Evolutionary conservation across 92 coral and sea anemone genomes (phyloP).

Genomic region (Zoanthus gigantus): DNA sequence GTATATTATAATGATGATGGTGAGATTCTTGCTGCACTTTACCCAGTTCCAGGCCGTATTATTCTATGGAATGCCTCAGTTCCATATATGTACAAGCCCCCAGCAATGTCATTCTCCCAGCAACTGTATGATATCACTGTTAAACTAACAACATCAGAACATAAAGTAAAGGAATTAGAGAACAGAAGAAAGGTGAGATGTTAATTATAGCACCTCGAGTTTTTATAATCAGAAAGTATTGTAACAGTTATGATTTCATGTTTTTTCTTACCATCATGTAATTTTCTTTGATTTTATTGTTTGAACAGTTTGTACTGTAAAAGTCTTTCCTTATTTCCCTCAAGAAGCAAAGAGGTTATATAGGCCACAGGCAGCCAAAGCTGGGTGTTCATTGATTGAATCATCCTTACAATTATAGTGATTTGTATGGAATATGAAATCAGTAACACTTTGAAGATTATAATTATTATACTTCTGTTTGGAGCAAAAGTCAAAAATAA

Average conservation of each 20-base stretch:
- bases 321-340: no score
- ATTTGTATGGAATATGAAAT: no score
- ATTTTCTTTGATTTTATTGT: not conserved
- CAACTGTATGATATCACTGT: slow-evolving; percentile 79
- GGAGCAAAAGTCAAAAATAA: no score
- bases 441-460: no score
- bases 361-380: no score
- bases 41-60: slow-evolving; percentile 82
- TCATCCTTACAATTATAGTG: no score
- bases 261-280: not conserved
- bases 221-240: no score
- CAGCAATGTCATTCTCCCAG: slow-evolving; percentile 87
- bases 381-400: no score
- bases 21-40: slow-evolving; percentile 81
- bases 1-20: slow-evolving; percentile 78
- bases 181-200: slow-evolving; percentile 65
- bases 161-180: slow-evolving; percentile 62
- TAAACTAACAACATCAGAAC: slow-evolving; percentile 74
- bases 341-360: no score
- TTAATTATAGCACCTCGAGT: not conserved
- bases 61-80: slow-evolving; percentile 86
- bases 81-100: slow-evolving; percentile 85
- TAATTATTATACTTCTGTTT: no score
- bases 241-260: no score
- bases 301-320: no score